These are phyloP conservation scores for Tetraodon nigroviridis DNA, from an alignment of 2,113 vertebrate genomes.

Conservation along the genomic window DNA sequence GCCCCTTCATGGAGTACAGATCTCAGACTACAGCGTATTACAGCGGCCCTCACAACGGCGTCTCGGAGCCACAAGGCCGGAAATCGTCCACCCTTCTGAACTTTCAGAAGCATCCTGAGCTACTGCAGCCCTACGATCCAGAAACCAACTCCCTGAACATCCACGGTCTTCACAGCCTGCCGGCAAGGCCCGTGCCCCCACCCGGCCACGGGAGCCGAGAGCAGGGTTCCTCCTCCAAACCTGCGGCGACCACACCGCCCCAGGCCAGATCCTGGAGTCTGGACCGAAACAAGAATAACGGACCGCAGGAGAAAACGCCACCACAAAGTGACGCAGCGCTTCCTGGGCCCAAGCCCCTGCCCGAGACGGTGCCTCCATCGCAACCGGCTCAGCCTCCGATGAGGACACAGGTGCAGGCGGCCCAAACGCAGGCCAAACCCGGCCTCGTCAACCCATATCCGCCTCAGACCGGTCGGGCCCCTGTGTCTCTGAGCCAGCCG, in stretches of 20 bases:
- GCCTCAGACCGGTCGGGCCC: constrained; percentile 28
- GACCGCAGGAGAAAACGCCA: constrained; percentile 27
- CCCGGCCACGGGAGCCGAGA: constrained; percentile 56
- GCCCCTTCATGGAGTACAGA: constrained; percentile 73
- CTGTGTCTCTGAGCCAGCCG: constrained; percentile 60
- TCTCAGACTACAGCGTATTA: constrained; percentile 63
- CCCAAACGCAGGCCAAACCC: constrained; percentile 46
- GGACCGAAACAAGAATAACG: constrained; percentile 45
- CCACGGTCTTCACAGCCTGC: constrained; percentile 55
- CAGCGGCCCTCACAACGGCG: constrained; percentile 65
- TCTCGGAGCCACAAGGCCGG: constrained; percentile 53
- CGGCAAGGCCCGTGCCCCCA: constrained; percentile 50
- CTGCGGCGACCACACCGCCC: constrained; percentile 35
- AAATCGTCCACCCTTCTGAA: constrained; percentile 79
- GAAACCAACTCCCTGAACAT: constrained; percentile 74
- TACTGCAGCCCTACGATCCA: constrained; percentile 89
- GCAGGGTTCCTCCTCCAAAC: constrained; percentile 63
- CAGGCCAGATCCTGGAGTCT: constrained; percentile 53
- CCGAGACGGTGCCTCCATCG: constrained; percentile 28
- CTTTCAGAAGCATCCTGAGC: constrained; percentile 89
- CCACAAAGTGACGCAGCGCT: constrained; percentile 20
- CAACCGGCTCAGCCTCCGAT: constrained; percentile 49
- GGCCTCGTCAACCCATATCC: constrained; percentile 44
- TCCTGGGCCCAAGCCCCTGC: constrained; percentile 33
- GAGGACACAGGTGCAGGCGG: constrained; percentile 31